Evolutionary conservation across 2,888 invertebrate genomes (phyloP).

Genomic region (Parnassius mnemosyne): DNA sequence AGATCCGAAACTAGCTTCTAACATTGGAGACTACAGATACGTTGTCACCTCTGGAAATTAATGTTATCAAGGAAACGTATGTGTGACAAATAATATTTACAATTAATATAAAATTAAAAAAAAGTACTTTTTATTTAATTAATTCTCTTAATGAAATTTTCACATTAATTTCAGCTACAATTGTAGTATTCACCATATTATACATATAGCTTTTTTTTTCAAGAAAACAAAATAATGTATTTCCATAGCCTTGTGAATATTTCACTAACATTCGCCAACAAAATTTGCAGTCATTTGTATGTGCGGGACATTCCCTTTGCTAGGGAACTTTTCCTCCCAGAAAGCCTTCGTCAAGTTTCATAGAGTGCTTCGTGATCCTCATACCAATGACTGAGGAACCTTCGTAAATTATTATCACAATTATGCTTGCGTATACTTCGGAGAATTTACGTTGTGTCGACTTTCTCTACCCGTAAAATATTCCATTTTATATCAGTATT

Average conservation of each 20-base stretch:
- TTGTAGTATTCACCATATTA: too few relatives aligned
- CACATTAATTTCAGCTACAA: too few relatives aligned
- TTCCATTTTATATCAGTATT: conserved; percentile 22
- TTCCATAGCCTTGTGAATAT: conserved; percentile 16
- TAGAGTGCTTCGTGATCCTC: conserved; percentile 70
- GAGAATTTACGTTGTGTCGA: conserved; percentile 29
- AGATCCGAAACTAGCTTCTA: too few relatives aligned
- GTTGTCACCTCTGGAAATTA: too few relatives aligned
- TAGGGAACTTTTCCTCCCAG: conserved; percentile 65
- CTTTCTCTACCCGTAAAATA: conserved; percentile 23
- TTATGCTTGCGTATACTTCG: conserved; percentile 28
- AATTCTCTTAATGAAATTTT: too few relatives aligned
- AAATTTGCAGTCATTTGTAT: conserved; percentile 62
- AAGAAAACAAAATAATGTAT: neutral
- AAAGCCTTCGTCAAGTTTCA: conserved; percentile 73
- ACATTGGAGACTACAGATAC: too few relatives aligned
- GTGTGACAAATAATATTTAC: too few relatives aligned
- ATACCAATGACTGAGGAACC: conserved; percentile 50
- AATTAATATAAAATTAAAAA: too few relatives aligned
- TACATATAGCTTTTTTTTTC: too few relatives aligned
- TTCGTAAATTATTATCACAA: conserved; percentile 37
- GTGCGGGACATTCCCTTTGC: conserved; percentile 52
- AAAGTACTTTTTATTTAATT: too few relatives aligned
- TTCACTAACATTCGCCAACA: conserved; percentile 15
- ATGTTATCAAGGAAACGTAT: too few relatives aligned